Percentiles rank a stretch among this genome's conserved stretches.
Evolutionary conservation across 2,797 vertebrate genomes (phyloP).

Genomic region (Poeciliopsis turneri): DNA sequence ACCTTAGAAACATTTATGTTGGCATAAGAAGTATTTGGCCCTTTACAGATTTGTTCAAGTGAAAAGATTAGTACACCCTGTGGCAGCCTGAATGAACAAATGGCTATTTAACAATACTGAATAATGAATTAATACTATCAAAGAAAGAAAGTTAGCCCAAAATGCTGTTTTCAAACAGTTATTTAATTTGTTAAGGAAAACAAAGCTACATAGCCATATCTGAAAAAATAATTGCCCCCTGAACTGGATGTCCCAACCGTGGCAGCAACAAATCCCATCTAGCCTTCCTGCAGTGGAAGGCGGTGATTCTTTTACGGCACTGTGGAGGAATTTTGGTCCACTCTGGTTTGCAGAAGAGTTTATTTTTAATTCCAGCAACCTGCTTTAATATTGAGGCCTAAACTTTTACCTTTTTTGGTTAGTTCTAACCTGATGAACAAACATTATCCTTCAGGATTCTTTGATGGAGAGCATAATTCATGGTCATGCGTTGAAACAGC

Average conservation of each 20-base stretch:
- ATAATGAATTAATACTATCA: background rate
- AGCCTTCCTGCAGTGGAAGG: background rate
- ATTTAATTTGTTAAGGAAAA: background rate
- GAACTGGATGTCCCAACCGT: background rate
- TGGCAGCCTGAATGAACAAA: background rate
- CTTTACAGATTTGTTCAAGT: background rate
- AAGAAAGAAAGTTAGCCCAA: background rate
- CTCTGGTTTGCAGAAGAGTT: background rate
- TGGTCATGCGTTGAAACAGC: background rate
- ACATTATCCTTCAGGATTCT: background rate
- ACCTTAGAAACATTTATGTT: constrained; percentile 13
- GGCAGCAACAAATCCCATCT: background rate
- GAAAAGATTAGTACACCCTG: background rate
- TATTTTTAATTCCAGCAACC: background rate
- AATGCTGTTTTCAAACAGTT: background rate
- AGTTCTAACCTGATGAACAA: background rate
- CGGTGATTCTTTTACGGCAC: background rate
- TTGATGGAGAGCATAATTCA: too few relatives aligned
- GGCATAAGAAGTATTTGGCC: background rate
- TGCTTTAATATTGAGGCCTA: background rate
- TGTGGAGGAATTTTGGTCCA: background rate
- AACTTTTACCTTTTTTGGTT: background rate
- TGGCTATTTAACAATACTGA: background rate
- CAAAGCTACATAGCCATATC: background rate
- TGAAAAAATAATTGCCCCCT: background rate